phyloP scores from a whole-genome alignment of 2,113 vertebrate genomes.

The Rhea americana region DNA sequence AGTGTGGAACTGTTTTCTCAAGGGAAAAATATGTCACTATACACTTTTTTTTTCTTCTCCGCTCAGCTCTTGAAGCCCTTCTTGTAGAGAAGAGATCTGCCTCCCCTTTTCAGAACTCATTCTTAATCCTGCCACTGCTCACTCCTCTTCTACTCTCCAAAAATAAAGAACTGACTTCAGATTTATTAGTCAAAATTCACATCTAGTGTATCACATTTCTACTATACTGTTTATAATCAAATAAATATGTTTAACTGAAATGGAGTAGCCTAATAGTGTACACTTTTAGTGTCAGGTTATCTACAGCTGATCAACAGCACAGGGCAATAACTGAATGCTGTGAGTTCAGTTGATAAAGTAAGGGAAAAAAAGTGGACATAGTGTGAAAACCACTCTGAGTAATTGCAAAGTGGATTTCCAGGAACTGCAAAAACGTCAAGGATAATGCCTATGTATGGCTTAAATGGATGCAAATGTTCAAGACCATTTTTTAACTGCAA shows the following conservation, averaged over 20 bases:
- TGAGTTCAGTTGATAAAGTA: background rate
- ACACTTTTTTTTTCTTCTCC: background rate
- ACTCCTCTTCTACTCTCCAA: background rate
- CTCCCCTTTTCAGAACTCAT: background rate
- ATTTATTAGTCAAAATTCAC: background rate
- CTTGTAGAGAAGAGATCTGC: background rate
- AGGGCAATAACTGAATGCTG: background rate
- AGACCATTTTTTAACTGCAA: background rate
- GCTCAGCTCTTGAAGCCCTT: background rate
- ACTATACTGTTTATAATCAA: background rate
- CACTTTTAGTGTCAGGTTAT: background rate
- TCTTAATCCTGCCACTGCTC: background rate
- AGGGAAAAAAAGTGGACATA: background rate
- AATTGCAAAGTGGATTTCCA: background rate
- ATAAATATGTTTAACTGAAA: background rate
- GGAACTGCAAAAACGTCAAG: background rate
- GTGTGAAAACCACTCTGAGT: background rate
- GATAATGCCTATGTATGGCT: background rate
- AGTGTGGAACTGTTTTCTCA: background rate
- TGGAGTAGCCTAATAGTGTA: background rate
- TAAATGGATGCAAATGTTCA: background rate
- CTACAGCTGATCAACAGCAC: background rate
- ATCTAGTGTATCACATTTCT: background rate
- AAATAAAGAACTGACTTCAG: background rate
- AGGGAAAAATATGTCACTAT: background rate